Evolutionary conservation across 2,113 vertebrate genomes (phyloP).

Genomic region (Setophaga petechia): DNA sequence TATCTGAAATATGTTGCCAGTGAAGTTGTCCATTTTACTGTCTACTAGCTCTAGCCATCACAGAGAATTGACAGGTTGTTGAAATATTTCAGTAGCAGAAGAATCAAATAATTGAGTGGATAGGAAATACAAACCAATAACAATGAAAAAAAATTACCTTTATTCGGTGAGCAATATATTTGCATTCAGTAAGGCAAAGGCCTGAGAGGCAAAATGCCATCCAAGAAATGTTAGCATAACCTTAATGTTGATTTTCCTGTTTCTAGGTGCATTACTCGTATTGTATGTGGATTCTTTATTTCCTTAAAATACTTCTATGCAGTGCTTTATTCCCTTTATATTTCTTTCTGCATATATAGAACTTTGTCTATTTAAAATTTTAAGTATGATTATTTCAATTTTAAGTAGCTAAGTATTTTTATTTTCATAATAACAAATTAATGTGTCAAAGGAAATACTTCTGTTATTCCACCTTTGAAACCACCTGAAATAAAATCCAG

Average conservation of each 20-base stretch:
- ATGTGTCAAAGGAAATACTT: neutral
- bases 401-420: neutral
- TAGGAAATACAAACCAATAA: neutral
- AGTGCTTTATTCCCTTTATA: neutral
- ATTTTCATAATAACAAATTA: neutral
- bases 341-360: neutral
- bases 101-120: neutral
- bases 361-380: neutral
- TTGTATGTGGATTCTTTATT: neutral
- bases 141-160: neutral
- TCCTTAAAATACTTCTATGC: neutral
- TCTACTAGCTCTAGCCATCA: neutral
- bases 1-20: neutral
- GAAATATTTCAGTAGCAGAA: neutral
- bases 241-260: neutral
- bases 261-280: neutral
- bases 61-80: neutral
- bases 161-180: neutral
- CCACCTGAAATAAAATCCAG: neutral
- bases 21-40: neutral
- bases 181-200: neutral
- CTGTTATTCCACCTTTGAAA: neutral
- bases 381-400: neutral
- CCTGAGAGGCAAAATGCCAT: rapidly evolving
- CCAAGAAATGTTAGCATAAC: neutral